Conservation (phyloP, 2,113 vertebrate genomes). For the Haemorhous mexicanus region DNA sequence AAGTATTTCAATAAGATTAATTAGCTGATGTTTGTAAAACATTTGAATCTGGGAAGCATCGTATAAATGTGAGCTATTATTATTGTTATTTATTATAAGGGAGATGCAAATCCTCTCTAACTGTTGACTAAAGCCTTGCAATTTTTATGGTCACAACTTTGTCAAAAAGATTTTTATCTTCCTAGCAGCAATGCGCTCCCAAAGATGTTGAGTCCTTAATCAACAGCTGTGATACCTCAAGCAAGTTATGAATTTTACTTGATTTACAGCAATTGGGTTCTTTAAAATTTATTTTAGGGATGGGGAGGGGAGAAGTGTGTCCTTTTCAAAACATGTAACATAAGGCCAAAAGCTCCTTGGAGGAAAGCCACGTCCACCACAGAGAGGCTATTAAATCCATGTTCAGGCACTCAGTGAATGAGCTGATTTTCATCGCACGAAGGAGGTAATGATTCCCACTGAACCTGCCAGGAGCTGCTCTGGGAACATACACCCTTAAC, state of each 20-base stretch:
- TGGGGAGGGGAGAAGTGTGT: neutral
- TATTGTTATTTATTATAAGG: constrained; percentile 63
- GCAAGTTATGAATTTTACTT: constrained; percentile 74
- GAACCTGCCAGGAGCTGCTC: neutral
- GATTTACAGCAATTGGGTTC: constrained; percentile 67
- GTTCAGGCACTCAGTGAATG: neutral
- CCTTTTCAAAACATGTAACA: constrained; percentile 39
- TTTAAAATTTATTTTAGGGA: constrained; percentile 48
- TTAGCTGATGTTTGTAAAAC: constrained; percentile 32
- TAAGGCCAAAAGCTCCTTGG: neutral
- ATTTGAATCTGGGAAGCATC: constrained; percentile 24
- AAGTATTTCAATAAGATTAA: constrained; percentile 59
- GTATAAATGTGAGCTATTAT: constrained; percentile 39
- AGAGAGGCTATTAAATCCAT: neutral
- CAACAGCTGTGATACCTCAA: constrained; percentile 76
- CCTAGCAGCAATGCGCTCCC: constrained; percentile 61
- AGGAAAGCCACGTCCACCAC: neutral
- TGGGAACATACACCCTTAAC: neutral
- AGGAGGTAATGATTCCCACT: neutral
- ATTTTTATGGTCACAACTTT: constrained; percentile 73
- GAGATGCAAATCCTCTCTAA: constrained; percentile 67
- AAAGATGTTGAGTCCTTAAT: constrained; percentile 74
- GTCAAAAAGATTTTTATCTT: constrained; percentile 72
- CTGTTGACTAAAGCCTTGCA: constrained; percentile 60
- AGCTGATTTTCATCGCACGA: neutral